Base-by-base conservation (phyloP, 2,888 invertebrate genomes). In the Caenorhabditis auriculariae region DNA sequence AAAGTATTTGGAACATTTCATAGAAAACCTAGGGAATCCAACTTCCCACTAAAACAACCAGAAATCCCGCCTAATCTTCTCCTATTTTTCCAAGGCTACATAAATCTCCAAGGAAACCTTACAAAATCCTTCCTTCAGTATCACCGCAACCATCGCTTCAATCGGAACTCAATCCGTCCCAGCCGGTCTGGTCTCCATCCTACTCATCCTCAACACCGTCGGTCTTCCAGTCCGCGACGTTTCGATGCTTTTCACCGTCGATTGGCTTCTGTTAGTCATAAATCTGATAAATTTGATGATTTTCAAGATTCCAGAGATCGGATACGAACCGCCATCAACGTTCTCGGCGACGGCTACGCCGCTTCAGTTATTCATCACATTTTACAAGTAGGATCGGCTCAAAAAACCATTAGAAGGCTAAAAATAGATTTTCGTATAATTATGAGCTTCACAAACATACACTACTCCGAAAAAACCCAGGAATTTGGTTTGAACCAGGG, bases 81-180 rank as follows among this genome's bases (percentile, higher is more conserved):
- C n/a, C n/a, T n/a, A n/a, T n/a, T n/a, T n/a, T n/a, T n/a, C n/a
- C n/a, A n/a, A n/a, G n/a, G n/a, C n/a, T n/a, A n/a, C n/a, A n/a
- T n/a, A n/a, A n/a, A n/a, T n/a, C n/a, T n/a, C n/a, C n/a, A n/a
- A n/a, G n/a, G 17, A 7, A 32, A 23, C 6, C 12, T 19, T 35
- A 19, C 27, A 12, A 47, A 48, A 15, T 19, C n/a, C 15, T 17
- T n/a, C 9, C 6, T 61, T n/a, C 21, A 65, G 68, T 74, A 81
- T 88, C 69, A 88, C 88, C 41, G 87, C 88, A 5, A 88, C 88
- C 6, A 83, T 88, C 76, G 88, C 88, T 21, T 87, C 87, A 66
- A 85, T 88, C 54, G 88, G 88, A 32, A 87, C 88, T 4, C 88
- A 88, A 1, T 87, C 87, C 65, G 87, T 88, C 29, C 88, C 88